Evolutionary conservation across 2,888 invertebrate genomes (phyloP).

Genomic region (Ceraclea dissimilis): DNA sequence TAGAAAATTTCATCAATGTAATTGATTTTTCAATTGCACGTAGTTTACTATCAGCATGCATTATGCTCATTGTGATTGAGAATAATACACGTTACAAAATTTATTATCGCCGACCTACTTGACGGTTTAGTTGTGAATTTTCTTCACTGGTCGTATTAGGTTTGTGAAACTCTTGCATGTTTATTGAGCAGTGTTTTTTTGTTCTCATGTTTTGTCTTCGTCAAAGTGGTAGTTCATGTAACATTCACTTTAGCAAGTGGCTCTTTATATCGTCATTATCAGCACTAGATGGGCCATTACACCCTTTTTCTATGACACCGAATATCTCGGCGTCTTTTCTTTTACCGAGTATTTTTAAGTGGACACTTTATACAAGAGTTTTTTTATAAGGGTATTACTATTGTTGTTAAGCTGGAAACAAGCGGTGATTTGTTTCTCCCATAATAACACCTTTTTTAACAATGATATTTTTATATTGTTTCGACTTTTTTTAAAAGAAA

Average conservation of each 20-base stretch:
- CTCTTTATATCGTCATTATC: not conserved
- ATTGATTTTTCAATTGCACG: too few relatives aligned
- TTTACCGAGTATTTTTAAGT: not conserved
- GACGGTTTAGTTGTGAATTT: too few relatives aligned
- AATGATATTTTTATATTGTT: too few relatives aligned
- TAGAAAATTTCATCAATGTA: too few relatives aligned
- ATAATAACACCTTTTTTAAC: not conserved
- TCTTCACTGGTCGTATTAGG: too few relatives aligned
- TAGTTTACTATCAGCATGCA: too few relatives aligned
- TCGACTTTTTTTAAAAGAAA: too few relatives aligned
- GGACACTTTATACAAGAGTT: not conserved
- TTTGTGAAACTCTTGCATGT: too few relatives aligned
- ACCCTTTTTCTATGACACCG: slow-evolving; percentile 1
- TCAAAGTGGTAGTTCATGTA: slow-evolving; percentile 1
- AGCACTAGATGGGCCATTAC: slow-evolving; percentile 1
- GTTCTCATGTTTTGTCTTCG: not conserved
- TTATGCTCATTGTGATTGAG: too few relatives aligned
- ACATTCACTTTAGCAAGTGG: not conserved
- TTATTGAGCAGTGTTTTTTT: not conserved
- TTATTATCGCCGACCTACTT: too few relatives aligned
- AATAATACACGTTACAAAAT: too few relatives aligned
- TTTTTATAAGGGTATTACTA: not conserved
- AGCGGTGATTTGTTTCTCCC: not conserved
- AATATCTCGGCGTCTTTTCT: not conserved
- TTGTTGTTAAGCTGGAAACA: not conserved